These are phyloP conservation scores for Neoaliturus tenellus DNA, from an alignment of 2,888 invertebrate species.

Conservation along the genomic window DNA sequence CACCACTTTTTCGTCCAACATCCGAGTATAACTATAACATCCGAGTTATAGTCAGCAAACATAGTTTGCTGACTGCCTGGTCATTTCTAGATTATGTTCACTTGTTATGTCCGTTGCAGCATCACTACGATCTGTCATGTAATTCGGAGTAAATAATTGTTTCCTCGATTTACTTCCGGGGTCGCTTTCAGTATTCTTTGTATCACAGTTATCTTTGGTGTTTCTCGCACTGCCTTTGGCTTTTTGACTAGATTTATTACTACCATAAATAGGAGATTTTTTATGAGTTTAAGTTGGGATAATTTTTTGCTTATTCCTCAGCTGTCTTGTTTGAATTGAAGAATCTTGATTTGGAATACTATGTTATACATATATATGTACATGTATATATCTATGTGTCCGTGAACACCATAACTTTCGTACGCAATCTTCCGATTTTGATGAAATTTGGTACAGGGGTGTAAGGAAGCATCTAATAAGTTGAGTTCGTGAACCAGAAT, in stretches of 20 bases:
- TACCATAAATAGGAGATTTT: neutral
- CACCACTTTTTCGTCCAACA: too few species aligned
- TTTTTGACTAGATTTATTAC: neutral
- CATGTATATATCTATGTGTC: too few species aligned
- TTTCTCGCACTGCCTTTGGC: neutral
- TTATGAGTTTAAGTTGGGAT: neutral
- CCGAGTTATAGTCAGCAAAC: too few species aligned
- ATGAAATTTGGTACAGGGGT: too few species aligned
- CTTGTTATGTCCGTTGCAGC: neutral
- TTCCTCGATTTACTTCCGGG: neutral
- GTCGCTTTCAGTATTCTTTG: neutral
- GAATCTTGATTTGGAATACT: too few species aligned
- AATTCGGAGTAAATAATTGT: constrained; percentile 6
- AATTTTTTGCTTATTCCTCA: neutral
- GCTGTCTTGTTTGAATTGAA: neutral
- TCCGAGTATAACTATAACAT: too few species aligned
- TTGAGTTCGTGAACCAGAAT: too few species aligned
- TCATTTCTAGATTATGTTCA: neutral
- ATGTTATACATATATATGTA: too few species aligned
- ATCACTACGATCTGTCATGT: neutral
- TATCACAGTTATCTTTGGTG: neutral
- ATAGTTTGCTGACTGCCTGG: neutral
- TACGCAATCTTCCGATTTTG: too few species aligned
- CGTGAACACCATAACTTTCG: too few species aligned
- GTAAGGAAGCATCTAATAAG: too few species aligned